Conservation (phyloP, 1,140 invertebrate species). For the Drosophila asahinai region DNA sequence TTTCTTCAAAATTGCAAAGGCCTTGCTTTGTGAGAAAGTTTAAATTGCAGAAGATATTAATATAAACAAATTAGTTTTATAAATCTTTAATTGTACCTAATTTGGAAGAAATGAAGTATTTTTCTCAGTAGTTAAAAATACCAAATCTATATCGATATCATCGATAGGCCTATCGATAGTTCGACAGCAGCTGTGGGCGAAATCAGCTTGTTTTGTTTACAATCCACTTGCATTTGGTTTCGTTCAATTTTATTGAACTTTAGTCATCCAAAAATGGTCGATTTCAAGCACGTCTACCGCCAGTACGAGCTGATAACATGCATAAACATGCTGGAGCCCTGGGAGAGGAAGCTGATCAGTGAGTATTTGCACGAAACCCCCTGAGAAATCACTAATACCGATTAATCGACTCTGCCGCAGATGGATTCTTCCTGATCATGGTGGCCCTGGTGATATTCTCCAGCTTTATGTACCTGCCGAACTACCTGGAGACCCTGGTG, state of each 20-base stretch:
- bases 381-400: not conserved
- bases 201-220: constrained; percentile 42
- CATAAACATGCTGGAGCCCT: constrained; percentile 83
- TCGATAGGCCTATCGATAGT: not conserved
- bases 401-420: constrained; percentile 30
- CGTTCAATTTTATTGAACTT: constrained; percentile 15
- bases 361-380: constrained; percentile 6
- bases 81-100: too few relatives aligned
- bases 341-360: constrained; percentile 83
- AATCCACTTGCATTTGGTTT: constrained; percentile 18
- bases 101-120: too few relatives aligned
- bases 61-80: too few relatives aligned
- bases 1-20: too few relatives aligned
- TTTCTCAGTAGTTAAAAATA: not conserved
- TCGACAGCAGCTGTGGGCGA: not conserved
- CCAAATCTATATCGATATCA: not conserved
- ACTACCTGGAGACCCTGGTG: constrained; percentile 68
- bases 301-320: constrained; percentile 80
- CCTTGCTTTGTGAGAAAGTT: too few relatives aligned
- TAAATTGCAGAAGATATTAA: too few relatives aligned
- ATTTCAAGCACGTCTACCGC: constrained; percentile 73
- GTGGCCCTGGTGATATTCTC: constrained; percentile 72
- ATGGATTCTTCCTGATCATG: constrained; percentile 74
- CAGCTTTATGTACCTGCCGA: constrained; percentile 77
- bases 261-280: constrained; percentile 59